Evolutionary conservation across 2,113 vertebrate genomes (phyloP).

Genomic region (Cranoglanis bouderius): DNA sequence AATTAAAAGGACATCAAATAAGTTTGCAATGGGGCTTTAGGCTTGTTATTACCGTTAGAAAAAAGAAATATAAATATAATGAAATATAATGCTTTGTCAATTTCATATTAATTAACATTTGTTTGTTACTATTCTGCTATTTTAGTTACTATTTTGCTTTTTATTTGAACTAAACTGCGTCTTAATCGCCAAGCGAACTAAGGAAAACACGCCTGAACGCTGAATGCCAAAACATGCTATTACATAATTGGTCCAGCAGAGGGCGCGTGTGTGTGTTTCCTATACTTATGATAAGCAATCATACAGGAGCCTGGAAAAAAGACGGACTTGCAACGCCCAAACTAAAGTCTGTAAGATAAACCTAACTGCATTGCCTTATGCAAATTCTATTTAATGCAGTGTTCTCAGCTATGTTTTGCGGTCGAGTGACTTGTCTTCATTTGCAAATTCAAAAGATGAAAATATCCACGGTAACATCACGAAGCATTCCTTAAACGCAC

Average conservation of each 20-base stretch:
- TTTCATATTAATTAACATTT: background rate
- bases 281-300: slow-evolving; percentile 55
- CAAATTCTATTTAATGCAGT: slow-evolving; percentile 12
- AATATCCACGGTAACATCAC: slow-evolving; percentile 65
- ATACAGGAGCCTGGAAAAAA: slow-evolving; percentile 64
- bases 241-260: slow-evolving; percentile 64
- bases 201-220: background rate
- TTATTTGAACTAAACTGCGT: background rate
- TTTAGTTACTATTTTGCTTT: background rate
- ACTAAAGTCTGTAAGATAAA: slow-evolving; percentile 33
- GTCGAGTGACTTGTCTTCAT: slow-evolving; percentile 56
- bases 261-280: slow-evolving; percentile 53
- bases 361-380: background rate
- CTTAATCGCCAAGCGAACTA: background rate
- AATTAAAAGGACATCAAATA: background rate
- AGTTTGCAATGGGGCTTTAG: background rate
- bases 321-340: slow-evolving; percentile 75
- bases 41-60: background rate
- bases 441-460: slow-evolving; percentile 41
- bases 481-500: slow-evolving; percentile 69
- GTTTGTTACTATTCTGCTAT: background rate
- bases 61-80: too few relatives aligned
- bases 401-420: slow-evolving; percentile 30
- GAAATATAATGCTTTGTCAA: background rate
- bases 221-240: slow-evolving; percentile 43